Base-by-base conservation (phyloP, 2,888 invertebrate genomes). In the Nasonia oneida region DNA sequence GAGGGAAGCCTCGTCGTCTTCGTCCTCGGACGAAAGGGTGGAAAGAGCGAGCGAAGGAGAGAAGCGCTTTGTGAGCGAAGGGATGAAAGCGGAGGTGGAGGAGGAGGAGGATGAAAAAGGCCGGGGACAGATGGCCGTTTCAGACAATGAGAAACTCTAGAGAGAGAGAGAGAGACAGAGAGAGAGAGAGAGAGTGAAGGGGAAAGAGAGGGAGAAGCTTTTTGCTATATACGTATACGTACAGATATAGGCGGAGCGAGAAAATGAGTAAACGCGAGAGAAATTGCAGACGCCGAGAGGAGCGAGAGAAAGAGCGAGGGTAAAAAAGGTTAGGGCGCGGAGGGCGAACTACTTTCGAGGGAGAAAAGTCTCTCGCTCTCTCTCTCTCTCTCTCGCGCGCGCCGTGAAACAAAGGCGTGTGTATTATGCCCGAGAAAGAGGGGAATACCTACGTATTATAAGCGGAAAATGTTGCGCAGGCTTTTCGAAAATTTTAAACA, bases 91-190 rank as follows among this genome's bases (percentile, higher is more conserved):
- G 23, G 64, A n/a, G 87, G 88, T 89, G 84, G 89, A 88, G 90
- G 87, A 88, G 88, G 89, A 91, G 90, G 90, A 89, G 91, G 91
- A 91, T 90, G 91, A 91, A 92, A 92, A 93, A 91, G 92, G 91
- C 91, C 90, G 89, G 90, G 90, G 93, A 93, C 93, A 93, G 93
- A 93, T 93, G 93, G 93, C 92, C 91, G 92, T 92, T 93, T 91
- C 92, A 92, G 92, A 93, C 93, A 93, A 93, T 93, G 93, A 93
- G 93, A 93, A 93, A 93, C 92, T 93, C 91, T 90, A 92, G 91
- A 92, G 93, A 93, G 92, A 93, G 93, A 92, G 92, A 93, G n/a
- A n/a, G n/a, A n/a, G n/a, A n/a, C n/a, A n/a, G 91, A 90, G 90
- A 87, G 89, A 88, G 90, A 90, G 29, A 67, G 91, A 90, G 33